Evolutionary conservation across 92 coral and sea anemone genomes (phyloP), one percentile per base, ranked within the genome.

Genomic region (Zoanthus sociatus): DNA sequence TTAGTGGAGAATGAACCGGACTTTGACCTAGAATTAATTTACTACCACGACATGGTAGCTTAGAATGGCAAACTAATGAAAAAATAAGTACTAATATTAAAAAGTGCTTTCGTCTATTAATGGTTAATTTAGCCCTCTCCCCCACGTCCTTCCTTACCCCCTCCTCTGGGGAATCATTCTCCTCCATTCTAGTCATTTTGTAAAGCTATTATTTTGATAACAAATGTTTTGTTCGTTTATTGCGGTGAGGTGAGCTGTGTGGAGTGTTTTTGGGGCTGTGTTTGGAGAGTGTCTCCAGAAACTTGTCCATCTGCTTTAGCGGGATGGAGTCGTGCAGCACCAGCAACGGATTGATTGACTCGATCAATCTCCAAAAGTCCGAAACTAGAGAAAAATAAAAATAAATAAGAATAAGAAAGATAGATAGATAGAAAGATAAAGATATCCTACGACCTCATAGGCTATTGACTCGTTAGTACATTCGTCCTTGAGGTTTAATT

Each of bases 201-300:
- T 63, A 63, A 17, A 63, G 1, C 21, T 18, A 5, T 21, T 3
- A n/a, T 63, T 17, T 63, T 72, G n/a, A 73, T 46, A 14, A 75
- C 5, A 94, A 88, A 51, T 78, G 79, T 47, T 73, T 91, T 33
- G 63, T n/a, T 31, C 77, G 86, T 33, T 70, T 78, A 69, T 87
- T 91, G 26, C 94, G 86, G 5, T 87, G 87, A 45, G 94, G 94
- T 7, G 94, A 91, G 86, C 97, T 90, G 3, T 93, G 89, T 3
- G 98, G 98, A 9, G 98, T 94, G 64, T 61, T 90, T 10, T 67
- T 16, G 15, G 85, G 85, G 21, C 85, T 81, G 26, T 81, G 67
- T 31, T 48, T 81, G 75, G 85, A 66, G n/a, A 81, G 47, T 50
- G 50, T 30, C 44, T 86, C 88, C 69, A 90, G 74, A 75, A 84